Evolutionary conservation across 1,140 invertebrate genomes (phyloP).

Genomic region (Trypoxylus dichotomus): DNA sequence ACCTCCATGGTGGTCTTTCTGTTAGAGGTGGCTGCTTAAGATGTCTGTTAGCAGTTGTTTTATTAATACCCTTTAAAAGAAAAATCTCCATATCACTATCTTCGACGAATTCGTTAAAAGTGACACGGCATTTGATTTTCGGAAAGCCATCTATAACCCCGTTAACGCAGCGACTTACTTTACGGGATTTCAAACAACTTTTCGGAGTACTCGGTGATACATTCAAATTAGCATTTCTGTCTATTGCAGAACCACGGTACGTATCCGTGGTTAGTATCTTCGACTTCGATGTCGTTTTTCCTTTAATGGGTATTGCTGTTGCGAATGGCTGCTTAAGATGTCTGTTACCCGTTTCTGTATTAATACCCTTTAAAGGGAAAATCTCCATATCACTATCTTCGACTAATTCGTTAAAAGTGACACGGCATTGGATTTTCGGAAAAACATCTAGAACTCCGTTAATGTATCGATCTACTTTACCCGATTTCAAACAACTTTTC

Average conservation of each 20-base stretch:
- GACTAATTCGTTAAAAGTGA: background rate
- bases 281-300: background rate
- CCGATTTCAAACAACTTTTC: slow-evolving; percentile 1
- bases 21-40: background rate
- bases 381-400: background rate
- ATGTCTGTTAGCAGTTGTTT: background rate
- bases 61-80: background rate
- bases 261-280: background rate
- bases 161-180: background rate
- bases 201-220: background rate
- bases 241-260: background rate
- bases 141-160: background rate
- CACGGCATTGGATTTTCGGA: background rate
- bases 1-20: background rate
- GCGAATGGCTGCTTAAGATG: background rate
- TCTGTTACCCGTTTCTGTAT: background rate
- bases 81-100: background rate
- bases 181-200: background rate
- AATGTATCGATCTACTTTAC: background rate
- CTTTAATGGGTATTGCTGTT: too few relatives aligned
- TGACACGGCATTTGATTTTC: background rate
- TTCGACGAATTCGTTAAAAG: background rate
- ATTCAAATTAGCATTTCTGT: background rate
- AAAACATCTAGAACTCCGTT: background rate
- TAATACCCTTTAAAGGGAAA: background rate